These are phyloP conservation scores for Therioaphis trifolii DNA, from an alignment of 2,888 invertebrate genomes.

Conservation along the genomic window DNA sequence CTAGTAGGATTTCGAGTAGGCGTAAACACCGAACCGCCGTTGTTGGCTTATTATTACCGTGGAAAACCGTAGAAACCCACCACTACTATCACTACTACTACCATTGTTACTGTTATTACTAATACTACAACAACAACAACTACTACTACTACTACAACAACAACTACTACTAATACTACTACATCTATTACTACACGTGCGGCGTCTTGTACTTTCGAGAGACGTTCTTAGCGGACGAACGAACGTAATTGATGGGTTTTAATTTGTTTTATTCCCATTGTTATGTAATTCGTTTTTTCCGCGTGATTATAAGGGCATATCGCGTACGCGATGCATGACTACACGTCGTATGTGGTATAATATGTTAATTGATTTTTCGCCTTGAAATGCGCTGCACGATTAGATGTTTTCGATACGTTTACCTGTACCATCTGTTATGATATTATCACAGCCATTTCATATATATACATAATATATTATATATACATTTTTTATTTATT, in stretches of 20 bases:
- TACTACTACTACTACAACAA: neutral
- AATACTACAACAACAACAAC: neutral
- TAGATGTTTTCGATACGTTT: neutral
- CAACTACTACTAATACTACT: neutral
- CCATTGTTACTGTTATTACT: neutral
- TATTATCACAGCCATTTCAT: no score
- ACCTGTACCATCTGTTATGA: neutral
- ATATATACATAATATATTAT: no score
- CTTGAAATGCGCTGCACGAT: neutral
- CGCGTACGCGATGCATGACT: no score
- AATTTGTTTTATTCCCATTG: neutral
- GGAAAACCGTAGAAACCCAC: constrained; percentile 11
- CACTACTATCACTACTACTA: neutral
- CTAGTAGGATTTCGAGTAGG: constrained; percentile 53
- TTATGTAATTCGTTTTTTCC: neutral
- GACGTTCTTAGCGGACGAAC: neutral
- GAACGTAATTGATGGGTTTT: neutral
- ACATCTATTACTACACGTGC: neutral
- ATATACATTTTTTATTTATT: no score
- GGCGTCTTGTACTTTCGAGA: no score
- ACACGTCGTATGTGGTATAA: no score
- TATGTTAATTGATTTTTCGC: neutral
- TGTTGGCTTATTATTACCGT: constrained; percentile 47
- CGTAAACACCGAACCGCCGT: constrained; percentile 36
- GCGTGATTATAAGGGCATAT: neutral